Base-by-base conservation (phyloP, 2,113 vertebrate genomes). In the Saiga tatarica region DNA sequence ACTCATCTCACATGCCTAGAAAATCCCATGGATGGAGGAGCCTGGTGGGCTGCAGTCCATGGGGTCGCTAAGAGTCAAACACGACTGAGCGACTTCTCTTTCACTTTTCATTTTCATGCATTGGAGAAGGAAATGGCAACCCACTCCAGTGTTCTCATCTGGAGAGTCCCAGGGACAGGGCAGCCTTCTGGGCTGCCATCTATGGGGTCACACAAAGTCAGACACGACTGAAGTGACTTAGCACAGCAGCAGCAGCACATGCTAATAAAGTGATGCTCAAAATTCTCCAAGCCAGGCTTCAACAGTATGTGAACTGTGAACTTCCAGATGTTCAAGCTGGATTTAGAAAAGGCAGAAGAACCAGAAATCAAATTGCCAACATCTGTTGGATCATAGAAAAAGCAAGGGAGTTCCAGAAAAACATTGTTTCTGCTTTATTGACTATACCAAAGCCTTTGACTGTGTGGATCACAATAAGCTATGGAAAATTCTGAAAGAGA, bases 291-390 rank as follows among this genome's bases (percentile, higher is more conserved):
- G 33, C 62, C 62, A 67, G 16, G 62, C 62, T 67, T 67, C 16
- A 67, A 19, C 62, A 67, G 16, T n/a, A n/a, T 0, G 0, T 19
- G 62, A 67, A n/a, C 16, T 16, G 7, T n/a, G 62, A 67, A 67
- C 16, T 67, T 67, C 16, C 64, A n/a, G 33, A n/a, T 67, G 33
- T 67, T n/a, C 16, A 67, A 67, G 64, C 62, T 67, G 2, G 33
- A 5, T n/a, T 67, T 67, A 67, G 33, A n/a, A 67, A 67, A 67
- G 62, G 62, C 33, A 67, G 62, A n/a, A 17, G 7, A 67, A 67
- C 62, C 33, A 67, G 62, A 67, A 4, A n/a, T 17, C 62, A n/a
- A 19, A 67, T 67, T 67, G 33, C 16, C 16, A 67, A 67, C 33
- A n/a, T 67, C 33, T 1, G 14, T 1, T 67, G 62, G 33, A 7